These are phyloP conservation scores for Rhamphomyia laevipes DNA, from an alignment of 2,888 invertebrate genomes.

Conservation along the genomic window DNA sequence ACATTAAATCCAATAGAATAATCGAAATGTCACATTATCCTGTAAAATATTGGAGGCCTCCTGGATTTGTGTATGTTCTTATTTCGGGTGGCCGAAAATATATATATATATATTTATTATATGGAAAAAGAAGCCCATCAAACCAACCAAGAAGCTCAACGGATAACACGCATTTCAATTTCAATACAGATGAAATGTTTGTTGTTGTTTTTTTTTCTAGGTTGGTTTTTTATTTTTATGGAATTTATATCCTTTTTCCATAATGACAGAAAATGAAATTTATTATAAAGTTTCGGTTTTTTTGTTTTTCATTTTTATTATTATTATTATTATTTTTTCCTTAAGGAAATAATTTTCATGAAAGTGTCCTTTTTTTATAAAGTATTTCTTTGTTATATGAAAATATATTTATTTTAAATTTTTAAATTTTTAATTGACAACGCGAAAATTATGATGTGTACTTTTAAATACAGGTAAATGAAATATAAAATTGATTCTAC, in stretches of 20 bases:
- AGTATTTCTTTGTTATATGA: no score
- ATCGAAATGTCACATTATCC: conserved; percentile 40
- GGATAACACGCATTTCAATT: not conserved
- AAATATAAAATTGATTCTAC: no score
- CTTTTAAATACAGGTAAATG: no score
- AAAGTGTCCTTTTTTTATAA: not conserved
- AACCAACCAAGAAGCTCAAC: no score
- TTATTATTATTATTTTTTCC: not conserved
- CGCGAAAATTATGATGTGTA: no score
- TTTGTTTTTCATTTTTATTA: not conserved
- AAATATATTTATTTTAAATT: no score
- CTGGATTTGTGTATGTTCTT: conserved; percentile 7
- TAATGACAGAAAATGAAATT: no score
- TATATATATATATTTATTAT: no score
- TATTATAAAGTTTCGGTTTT: not conserved
- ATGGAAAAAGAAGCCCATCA: no score
- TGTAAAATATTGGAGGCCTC: conserved; percentile 34
- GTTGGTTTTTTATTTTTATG: no score
- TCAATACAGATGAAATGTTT: not conserved
- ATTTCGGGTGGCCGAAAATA: not conserved
- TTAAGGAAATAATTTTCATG: not conserved
- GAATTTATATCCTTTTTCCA: no score
- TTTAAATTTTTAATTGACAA: no score
- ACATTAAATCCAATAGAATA: conserved; percentile 40
- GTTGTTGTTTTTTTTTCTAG: not conserved